Percentiles rank a stretch among this genome's conserved stretches.
Evolutionary conservation across 37 sponge, comb jelly and placozoan genomes (phyloP).

Genomic region (Theonella swinhoei): DNA sequence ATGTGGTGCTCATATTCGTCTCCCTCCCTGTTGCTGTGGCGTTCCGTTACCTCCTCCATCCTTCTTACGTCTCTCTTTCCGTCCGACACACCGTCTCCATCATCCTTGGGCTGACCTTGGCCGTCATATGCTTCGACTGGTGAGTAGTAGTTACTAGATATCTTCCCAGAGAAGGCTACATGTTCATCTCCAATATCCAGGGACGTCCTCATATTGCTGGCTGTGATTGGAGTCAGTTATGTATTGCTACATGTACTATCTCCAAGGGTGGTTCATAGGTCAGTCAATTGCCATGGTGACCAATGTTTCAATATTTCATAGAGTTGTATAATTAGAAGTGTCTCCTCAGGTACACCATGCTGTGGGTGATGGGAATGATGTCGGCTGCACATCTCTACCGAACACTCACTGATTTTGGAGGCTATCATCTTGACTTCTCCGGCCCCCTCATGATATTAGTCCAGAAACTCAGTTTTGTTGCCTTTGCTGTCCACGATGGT

Average conservation of each 20-base stretch:
- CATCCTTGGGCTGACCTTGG: slow-evolving; percentile 43
- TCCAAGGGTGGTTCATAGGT: slow-evolving; percentile 34
- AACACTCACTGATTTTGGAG: slow-evolving; percentile 73
- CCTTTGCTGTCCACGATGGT: slow-evolving; percentile 83
- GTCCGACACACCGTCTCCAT: slow-evolving; percentile 32
- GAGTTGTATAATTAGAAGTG: not conserved
- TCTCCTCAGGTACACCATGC: slow-evolving; percentile 34
- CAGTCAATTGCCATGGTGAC: not conserved
- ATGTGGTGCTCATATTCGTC: slow-evolving; percentile 41
- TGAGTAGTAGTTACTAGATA: not conserved
- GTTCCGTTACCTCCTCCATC: slow-evolving; percentile 47
- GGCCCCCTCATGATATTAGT: slow-evolving; percentile 77
- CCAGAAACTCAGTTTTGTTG: slow-evolving; percentile 54
- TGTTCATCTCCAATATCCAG: not conserved
- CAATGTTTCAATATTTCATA: not conserved
- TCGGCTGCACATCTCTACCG: slow-evolving; percentile 69
- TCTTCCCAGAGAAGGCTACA: not conserved
- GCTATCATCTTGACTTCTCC: slow-evolving; percentile 73
- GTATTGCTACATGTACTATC: slow-evolving; percentile 31
- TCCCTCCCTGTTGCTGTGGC: slow-evolving; percentile 42
- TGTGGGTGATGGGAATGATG: slow-evolving; percentile 56
- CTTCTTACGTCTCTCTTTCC: slow-evolving; percentile 19
- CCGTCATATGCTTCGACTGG: slow-evolving; percentile 63
- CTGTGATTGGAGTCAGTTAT: slow-evolving; percentile 24
- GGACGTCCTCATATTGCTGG: slow-evolving; percentile 28